Evolutionary conservation across 2,113 vertebrate genomes (phyloP).

Genomic region (Ginglymostoma cirratum): DNA sequence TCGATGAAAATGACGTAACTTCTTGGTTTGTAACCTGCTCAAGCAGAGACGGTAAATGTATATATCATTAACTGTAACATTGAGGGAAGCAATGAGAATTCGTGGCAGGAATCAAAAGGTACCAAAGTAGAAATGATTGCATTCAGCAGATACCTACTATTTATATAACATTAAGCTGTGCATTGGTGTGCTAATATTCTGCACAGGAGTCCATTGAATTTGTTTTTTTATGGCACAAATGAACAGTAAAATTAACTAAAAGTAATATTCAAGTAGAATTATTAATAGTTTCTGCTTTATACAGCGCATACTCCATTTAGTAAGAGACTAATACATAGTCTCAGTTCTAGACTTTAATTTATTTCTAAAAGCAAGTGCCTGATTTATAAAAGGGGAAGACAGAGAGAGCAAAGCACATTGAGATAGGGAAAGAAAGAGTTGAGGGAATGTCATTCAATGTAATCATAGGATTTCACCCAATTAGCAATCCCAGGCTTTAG

Average conservation of each 20-base stretch:
- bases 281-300: not conserved
- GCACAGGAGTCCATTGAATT: not conserved
- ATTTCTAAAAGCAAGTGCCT: not conserved
- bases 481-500: not conserved
- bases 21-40: conserved; percentile 47
- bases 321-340: not conserved
- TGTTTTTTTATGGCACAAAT: not conserved
- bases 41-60: conserved; percentile 42
- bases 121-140: not conserved
- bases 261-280: not conserved
- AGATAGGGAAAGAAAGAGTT: not conserved
- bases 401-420: not conserved
- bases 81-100: not conserved
- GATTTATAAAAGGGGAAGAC: not conserved
- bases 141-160: not conserved
- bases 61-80: not conserved
- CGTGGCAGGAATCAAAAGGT: not conserved
- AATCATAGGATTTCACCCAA: not conserved
- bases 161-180: not conserved
- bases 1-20: conserved; percentile 41
- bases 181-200: not conserved
- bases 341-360: no score
- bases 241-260: no score
- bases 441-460: not conserved
- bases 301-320: not conserved